Evolutionary conservation across 1,140 invertebrate species (phyloP), one percentile per base, ranked within the genome.

Genomic region (Drosophila tristis): DNA sequence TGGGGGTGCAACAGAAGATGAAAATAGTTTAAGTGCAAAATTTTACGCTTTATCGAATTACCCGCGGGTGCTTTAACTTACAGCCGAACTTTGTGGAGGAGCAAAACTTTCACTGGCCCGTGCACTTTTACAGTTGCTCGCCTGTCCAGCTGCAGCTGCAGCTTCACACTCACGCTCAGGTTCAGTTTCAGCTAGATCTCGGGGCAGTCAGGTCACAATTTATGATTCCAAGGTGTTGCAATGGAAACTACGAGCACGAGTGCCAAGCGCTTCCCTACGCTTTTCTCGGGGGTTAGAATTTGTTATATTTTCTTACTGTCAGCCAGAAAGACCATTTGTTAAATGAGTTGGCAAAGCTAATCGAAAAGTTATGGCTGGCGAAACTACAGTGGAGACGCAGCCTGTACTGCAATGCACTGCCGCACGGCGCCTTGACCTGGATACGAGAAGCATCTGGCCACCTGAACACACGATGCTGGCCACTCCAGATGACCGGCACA

Each of bases 1-100:
- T 54, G 31, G 53, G 39, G 8, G 25, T 53, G 60, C 59, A 56
- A 42, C 48, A 43, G 48, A 29, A 50, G 63, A 60, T 60, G 72
- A 87, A 89, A 89, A 90, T 90, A 89, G 84, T 90, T 90, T 80
- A 85, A 90, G 85, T 85, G 85, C 85, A 90, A 85, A 90, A 90
- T 90, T 90, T 90, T 90, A 90, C 85, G 85, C 80, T 90, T 90
- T 90, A 90, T 90, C 85, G 80, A 90, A 90, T 90, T 90, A 90
- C 85, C 85, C 85, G 85, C 85, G 85, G 86, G 85, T 78, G 74
- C 84, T 84, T 89, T 84, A 89, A 89, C 84, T 90, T 90, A 78
- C 78, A 75, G 63, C 35, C 57, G 16, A 90, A 90, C 43, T 86
- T 90, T 79, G 53, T 1, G 45, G 25, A 66, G 50, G 56, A 44